Evolutionary conservation across 1,140 invertebrate species (phyloP).

Genomic region (Brachystomella parvula): DNA sequence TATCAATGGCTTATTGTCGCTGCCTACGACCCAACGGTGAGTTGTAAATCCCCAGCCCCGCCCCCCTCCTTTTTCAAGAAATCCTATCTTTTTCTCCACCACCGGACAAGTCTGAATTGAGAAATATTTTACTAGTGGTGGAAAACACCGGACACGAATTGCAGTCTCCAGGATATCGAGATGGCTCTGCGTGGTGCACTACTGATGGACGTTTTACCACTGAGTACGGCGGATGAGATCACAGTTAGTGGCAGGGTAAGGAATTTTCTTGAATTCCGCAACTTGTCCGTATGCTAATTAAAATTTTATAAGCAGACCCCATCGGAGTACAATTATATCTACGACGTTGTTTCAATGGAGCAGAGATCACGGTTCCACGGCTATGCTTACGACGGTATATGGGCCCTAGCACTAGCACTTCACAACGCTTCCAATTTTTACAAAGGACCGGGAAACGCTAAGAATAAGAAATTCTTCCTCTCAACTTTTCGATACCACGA

Average conservation of each 20-base stretch:
- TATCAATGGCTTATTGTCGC: slow-evolving; percentile 97
- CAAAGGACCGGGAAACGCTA: slow-evolving; percentile 51
- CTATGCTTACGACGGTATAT: slow-evolving; percentile 94
- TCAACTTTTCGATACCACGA: slow-evolving; percentile 74
- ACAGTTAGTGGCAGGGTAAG: slow-evolving; percentile 83
- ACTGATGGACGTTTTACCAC: slow-evolving; percentile 69
- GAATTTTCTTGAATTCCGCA: neutral
- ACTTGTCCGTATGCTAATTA: slow-evolving; percentile 6
- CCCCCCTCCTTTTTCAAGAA: slow-evolving; percentile 52
- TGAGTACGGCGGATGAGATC: slow-evolving; percentile 63
- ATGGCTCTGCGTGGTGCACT: slow-evolving; percentile 83
- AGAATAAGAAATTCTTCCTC: slow-evolving; percentile 61
- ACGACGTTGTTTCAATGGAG: slow-evolving; percentile 63
- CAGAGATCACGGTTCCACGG: slow-evolving; percentile 93
- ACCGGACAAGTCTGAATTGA: slow-evolving; percentile 12
- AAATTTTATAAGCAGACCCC: slow-evolving; percentile 59
- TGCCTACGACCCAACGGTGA: slow-evolving; percentile 58
- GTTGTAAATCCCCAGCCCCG: neutral
- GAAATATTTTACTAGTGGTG: slow-evolving; percentile 28
- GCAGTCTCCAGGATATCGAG: slow-evolving; percentile 65
- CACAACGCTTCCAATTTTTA: slow-evolving; percentile 60
- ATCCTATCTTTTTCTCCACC: slow-evolving; percentile 40
- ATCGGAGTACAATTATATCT: slow-evolving; percentile 74
- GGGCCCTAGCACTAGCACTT: slow-evolving; percentile 87
- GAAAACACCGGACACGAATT: slow-evolving; percentile 46